phyloP scores from a whole-genome alignment of 2,113 vertebrate genomes.

The Tragelaphus buxtoni region DNA sequence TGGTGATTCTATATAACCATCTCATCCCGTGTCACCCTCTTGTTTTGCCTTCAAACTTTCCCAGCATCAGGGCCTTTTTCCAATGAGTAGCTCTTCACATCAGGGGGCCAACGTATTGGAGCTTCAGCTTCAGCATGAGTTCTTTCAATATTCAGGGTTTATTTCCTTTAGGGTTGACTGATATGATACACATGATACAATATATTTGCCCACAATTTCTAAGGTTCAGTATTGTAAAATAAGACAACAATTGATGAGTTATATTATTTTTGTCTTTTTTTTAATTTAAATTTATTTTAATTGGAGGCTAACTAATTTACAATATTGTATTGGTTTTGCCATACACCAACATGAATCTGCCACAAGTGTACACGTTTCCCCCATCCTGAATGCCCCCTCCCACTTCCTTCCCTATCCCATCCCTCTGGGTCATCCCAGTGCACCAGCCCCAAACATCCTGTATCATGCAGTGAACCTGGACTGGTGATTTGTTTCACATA shows the following conservation, averaged over 20 bases:
- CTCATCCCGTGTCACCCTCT: not conserved
- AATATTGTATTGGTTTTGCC: too few relatives aligned
- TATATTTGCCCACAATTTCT: not conserved
- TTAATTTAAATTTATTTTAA: too few relatives aligned
- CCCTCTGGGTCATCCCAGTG: too few relatives aligned
- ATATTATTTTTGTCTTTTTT: not conserved
- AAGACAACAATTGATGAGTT: not conserved
- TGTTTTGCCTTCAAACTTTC: not conserved
- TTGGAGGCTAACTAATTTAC: too few relatives aligned
- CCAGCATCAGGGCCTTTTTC: not conserved
- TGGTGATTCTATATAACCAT: not conserved
- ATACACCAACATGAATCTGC: too few relatives aligned
- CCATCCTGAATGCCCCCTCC: too few relatives aligned
- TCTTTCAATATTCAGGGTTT: fast-evolving
- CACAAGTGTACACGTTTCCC: too few relatives aligned
- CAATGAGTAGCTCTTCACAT: not conserved
- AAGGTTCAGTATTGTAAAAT: not conserved
- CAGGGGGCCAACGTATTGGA: not conserved
- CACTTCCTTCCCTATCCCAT: too few relatives aligned
- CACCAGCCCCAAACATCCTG: too few relatives aligned
- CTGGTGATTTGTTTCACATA: too few relatives aligned
- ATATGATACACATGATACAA: not conserved
- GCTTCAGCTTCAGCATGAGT: not conserved
- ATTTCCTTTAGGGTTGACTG: not conserved
- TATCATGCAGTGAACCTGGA: too few relatives aligned